phyloP scores from a whole-genome alignment of 2,797 vertebrate species.

The Emys orbicularis region DNA sequence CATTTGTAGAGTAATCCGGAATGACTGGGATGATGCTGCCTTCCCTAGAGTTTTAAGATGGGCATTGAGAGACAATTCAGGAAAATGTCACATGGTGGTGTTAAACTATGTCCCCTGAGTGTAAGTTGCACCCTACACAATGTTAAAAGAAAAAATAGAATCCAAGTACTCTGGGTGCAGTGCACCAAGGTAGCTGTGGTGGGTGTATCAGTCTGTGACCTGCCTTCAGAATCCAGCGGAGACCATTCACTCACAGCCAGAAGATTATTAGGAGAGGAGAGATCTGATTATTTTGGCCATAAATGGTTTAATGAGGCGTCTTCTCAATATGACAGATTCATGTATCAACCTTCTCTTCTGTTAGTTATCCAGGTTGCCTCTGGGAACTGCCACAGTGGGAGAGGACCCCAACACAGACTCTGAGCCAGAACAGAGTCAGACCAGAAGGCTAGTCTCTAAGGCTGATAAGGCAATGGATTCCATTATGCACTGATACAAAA shows the following conservation, averaged over 20 bases:
- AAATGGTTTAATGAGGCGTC: not conserved
- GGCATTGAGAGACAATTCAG: not conserved
- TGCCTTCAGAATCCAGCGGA: not conserved
- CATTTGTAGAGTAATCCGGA: constrained; percentile 8
- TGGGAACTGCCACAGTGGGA: not conserved
- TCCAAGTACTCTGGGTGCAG: not conserved
- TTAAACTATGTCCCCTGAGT: not conserved
- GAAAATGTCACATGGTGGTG: not conserved
- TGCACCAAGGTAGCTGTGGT: not conserved
- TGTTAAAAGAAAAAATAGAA: not conserved
- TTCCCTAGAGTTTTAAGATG: not conserved
- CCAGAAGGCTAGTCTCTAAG: not conserved
- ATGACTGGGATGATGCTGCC: accelerated
- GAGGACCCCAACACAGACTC: not conserved
- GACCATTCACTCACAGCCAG: not conserved
- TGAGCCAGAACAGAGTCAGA: not conserved
- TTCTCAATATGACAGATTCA: not conserved
- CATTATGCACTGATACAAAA: not conserved
- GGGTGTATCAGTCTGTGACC: not conserved
- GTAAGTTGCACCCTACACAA: not conserved
- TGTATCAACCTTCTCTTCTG: not conserved
- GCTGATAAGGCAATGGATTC: not conserved
- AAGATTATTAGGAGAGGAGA: not conserved
- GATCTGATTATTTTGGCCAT: not conserved
- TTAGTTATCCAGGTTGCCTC: not conserved